Evolutionary conservation across 2,888 invertebrate genomes (phyloP), one percentile per base, ranked within the genome.

Genomic region (Himalopsyche tibetana): DNA sequence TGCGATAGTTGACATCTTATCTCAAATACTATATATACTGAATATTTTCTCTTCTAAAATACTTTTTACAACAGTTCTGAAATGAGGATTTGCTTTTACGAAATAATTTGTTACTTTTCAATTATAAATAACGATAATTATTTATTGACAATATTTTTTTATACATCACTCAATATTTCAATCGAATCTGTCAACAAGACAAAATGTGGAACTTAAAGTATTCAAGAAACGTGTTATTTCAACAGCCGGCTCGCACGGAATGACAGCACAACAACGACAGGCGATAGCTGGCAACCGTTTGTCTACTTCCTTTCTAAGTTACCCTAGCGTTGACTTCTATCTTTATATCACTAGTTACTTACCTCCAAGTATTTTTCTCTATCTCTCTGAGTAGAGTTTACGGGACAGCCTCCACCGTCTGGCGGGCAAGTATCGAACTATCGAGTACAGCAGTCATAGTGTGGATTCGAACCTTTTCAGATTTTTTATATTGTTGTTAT

Each of bases 281-380:
- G 84, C 86, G 12, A 82, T 84, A 40, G 85, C 86, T 55, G 87
- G 87, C 56, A 87, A 83, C 83, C 86, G 87, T 87, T 87, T 79
- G 88, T 88, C 69, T 56, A 69, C 63, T 82, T 82, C 82, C 55
- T 56, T 82, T 82, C 82, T 82, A 82, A 82, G 63, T 56, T 63
- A 82, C 63, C 82, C 83, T 74, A 83, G n/a, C 38, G 63, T 55
- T 42, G 69, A 19, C 63, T 19, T 63, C 63, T 63, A 63, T 63
- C 63, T 63, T 19, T 63, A n/a, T 63, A 63, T 63, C 63, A 19
- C 63, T 63, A 63, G 63, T 63, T 63, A 63, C 19, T 63, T 38
- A 80, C 9, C 80, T 80, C 38, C 80, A 80, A 80, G 63, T 63
- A 6, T 63, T 63, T 63, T 63, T 63, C 63, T 63, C 63, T 63